Base-by-base conservation (phyloP, 2,797 vertebrate genomes). In the Dromococcyx pavoninus region DNA sequence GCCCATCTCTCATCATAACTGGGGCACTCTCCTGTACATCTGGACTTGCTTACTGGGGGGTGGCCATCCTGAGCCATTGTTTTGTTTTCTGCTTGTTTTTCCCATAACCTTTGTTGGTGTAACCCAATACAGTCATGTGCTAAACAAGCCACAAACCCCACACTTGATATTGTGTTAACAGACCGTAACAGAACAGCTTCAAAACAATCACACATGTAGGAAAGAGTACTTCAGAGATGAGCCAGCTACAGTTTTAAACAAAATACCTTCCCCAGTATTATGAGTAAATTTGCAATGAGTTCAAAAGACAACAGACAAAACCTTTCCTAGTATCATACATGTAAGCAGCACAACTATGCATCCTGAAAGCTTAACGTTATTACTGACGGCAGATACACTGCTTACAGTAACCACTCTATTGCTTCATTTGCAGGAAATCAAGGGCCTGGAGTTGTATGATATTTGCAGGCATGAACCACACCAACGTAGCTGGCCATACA, bases 161-260 rank as follows among this genome's bases (percentile, higher is more conserved):
- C 30, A 30, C 37, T n/a, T 0, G 18, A 33, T 5, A 1, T 0
- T 7, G 35, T 14, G 37, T 35, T 61, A 28, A 46, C 0, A 37
- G 41, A 33, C 35, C 37, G 58, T 30, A 90, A 50, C 18, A 21
- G 37, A 69, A n/a, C 27, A 54, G 56, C 57, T 65, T 61, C 76
- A 60, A 65, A 35, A 7, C 39, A 33, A 32, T 16, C 48, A 53
- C 5, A 10, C 1, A 4, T 1, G 2, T 27, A 53, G 37, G 7
- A 70, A 73, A 77, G n/a, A 35, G 18, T 8, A 61, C 66, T 33
- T 8, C 10, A 86, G 53, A 82, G 33, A 78, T 27, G 48, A 65
- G 62, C 66, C 35, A 88, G 33, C 27, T 74, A 56, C 57, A 23
- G 10, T 27, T 77, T 33, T 76, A 43, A 90, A 48, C 48, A n/a